These are phyloP conservation scores for Leptinotarsa peninsularis DNA, from an alignment of 2,888 invertebrate species.

Conservation along the genomic window DNA sequence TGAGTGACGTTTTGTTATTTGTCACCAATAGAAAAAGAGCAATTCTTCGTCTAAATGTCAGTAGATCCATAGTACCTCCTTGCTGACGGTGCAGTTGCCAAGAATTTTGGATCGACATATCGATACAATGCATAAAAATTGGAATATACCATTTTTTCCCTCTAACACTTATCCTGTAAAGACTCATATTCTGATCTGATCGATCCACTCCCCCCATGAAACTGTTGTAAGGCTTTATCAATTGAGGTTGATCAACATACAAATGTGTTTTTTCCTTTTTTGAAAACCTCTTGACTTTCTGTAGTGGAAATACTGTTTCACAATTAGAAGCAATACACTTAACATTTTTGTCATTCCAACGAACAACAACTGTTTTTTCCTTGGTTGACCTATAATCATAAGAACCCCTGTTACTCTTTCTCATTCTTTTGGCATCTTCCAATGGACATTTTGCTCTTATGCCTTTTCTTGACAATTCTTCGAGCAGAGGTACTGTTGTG, in stretches of 20 bases:
- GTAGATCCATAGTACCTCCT: conserved; percentile 28
- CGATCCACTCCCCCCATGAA: conserved; percentile 47
- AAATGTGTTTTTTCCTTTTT: neutral
- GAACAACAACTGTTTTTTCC: neutral
- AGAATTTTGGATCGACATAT: conserved; percentile 28
- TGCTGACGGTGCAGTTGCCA: conserved; percentile 29
- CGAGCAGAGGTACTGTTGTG: conserved; percentile 29
- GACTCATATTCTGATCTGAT: conserved; percentile 50
- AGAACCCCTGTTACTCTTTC: neutral
- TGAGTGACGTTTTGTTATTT: neutral
- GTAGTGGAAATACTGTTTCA: conserved; percentile 24
- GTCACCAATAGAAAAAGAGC: conserved; percentile 12
- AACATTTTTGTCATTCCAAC: conserved; percentile 38
- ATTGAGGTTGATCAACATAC: neutral
- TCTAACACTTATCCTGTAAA: conserved; percentile 37
- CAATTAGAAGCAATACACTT: conserved; percentile 24
- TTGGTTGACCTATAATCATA: neutral
- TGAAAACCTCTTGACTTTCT: neutral
- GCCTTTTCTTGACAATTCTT: conserved; percentile 29
- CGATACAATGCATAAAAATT: conserved; percentile 9
- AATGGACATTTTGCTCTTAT: conserved; percentile 31
- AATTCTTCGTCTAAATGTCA: conserved; percentile 23
- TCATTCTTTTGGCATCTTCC: neutral
- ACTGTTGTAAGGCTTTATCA: neutral
- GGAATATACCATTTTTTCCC: conserved; percentile 18